These are phyloP conservation scores for Synergus japonicus DNA, from an alignment of 2,888 invertebrate genomes.

Conservation along the genomic window DNA sequence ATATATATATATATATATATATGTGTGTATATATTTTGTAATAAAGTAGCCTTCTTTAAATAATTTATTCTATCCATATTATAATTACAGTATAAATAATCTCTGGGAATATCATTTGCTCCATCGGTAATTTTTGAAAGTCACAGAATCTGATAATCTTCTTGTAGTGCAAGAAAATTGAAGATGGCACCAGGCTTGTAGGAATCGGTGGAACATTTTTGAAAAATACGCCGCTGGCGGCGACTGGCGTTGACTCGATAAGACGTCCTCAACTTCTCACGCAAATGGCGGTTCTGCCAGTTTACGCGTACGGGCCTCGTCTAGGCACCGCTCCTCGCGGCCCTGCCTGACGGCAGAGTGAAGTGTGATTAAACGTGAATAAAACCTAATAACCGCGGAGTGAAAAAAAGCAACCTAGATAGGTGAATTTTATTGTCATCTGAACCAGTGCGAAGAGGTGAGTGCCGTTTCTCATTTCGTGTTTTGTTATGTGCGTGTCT, in stretches of 20 bases:
- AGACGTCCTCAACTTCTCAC: slow-evolving; percentile 45
- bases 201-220: neutral
- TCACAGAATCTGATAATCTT: no score
- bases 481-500: slow-evolving; percentile 25
- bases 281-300: slow-evolving; percentile 71
- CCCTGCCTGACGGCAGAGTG: slow-evolving; percentile 59
- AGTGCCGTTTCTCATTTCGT: slow-evolving; percentile 10
- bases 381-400: neutral
- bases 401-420: slow-evolving; percentile 20
- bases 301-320: slow-evolving; percentile 66
- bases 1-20: neutral
- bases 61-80: neutral
- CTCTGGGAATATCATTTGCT: no score
- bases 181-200: neutral
- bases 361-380: slow-evolving; percentile 4
- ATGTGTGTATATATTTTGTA: neutral
- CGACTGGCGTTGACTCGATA: neutral
- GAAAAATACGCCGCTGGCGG: slow-evolving; percentile 16
- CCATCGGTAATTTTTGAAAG: no score
- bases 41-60: neutral
- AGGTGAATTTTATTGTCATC: slow-evolving; percentile 7
- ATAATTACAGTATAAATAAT: neutral
- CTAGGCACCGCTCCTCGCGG: slow-evolving; percentile 66
- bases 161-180: neutral
- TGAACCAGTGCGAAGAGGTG: slow-evolving; percentile 15